Conservation (phyloP, 1,140 invertebrate genomes). For the Aricia agestis region DNA sequence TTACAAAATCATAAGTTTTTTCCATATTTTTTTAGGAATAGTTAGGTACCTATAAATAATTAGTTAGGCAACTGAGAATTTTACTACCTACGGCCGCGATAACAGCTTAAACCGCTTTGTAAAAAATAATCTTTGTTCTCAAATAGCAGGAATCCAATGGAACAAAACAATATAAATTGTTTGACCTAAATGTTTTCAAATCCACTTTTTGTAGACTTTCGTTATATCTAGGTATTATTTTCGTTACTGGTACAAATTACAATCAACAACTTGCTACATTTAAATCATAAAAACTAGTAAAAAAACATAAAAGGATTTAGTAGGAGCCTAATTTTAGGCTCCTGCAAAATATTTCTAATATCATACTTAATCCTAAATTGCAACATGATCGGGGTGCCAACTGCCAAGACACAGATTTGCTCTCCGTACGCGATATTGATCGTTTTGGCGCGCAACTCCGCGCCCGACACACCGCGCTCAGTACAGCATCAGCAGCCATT, state of each 20-base stretch:
- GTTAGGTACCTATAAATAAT: neutral
- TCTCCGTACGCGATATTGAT: conserved; percentile 46
- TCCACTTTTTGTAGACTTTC: neutral
- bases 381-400: neutral
- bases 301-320: too few relatives aligned
- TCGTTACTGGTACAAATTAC: too few relatives aligned
- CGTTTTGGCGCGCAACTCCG: conserved; percentile 48
- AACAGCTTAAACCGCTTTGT: neutral
- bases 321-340: too few relatives aligned
- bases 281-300: too few relatives aligned
- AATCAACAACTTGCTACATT: too few relatives aligned
- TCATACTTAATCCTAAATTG: neutral
- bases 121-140: neutral
- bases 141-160: neutral
- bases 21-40: too few relatives aligned
- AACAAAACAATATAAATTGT: neutral
- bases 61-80: too few relatives aligned
- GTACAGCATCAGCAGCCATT: conserved; percentile 44
- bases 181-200: neutral
- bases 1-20: too few relatives aligned
- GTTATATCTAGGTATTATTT: too few relatives aligned
- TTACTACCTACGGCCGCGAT: too few relatives aligned
- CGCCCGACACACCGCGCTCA: conserved; percentile 37
- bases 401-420: conserved; percentile 31
- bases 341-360: neutral